Percentiles rank a stretch among this genome's conserved stretches.
phyloP scores from a whole-genome alignment of 2,113 vertebrate species.

The Atherinomorus stipes region DNA sequence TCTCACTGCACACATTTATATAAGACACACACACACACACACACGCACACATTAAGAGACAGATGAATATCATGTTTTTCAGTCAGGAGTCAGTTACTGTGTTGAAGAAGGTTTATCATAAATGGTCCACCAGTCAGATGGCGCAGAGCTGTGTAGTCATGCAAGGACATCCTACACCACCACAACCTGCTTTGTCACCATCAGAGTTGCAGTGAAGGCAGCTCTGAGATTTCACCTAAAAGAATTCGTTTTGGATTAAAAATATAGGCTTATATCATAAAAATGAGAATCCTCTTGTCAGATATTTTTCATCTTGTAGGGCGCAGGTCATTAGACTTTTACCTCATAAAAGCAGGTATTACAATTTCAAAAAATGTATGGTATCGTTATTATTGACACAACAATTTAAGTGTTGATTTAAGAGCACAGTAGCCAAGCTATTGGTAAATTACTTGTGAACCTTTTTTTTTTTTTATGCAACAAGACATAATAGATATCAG shows the following conservation, averaged over 20 bases:
- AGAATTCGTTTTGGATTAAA: too few species aligned
- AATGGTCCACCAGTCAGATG: slow-evolving; percentile 30
- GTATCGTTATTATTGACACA: too few species aligned
- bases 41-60: not conserved
- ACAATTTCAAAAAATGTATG: not conserved
- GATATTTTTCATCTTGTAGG: not conserved
- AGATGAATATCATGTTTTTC: slow-evolving; percentile 8
- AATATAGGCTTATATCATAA: too few species aligned
- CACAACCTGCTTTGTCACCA: slow-evolving; percentile 3
- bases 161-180: slow-evolving; percentile 41
- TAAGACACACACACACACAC: not conserved
- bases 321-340: too few species aligned
- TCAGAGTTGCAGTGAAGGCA: slow-evolving; percentile 10
- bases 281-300: too few species aligned
- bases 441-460: too few species aligned
- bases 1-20: not conserved
- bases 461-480: not conserved
- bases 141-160: slow-evolving; percentile 33
- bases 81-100: slow-evolving; percentile 17
- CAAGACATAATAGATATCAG: not conserved
- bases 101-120: slow-evolving; percentile 28
- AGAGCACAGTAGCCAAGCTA: too few species aligned
- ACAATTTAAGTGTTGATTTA: too few species aligned
- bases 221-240: too few species aligned
- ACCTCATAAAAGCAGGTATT: too few species aligned